phyloP scores from a whole-genome alignment of 2,888 invertebrate genomes.

The Epinotia nisella region DNA sequence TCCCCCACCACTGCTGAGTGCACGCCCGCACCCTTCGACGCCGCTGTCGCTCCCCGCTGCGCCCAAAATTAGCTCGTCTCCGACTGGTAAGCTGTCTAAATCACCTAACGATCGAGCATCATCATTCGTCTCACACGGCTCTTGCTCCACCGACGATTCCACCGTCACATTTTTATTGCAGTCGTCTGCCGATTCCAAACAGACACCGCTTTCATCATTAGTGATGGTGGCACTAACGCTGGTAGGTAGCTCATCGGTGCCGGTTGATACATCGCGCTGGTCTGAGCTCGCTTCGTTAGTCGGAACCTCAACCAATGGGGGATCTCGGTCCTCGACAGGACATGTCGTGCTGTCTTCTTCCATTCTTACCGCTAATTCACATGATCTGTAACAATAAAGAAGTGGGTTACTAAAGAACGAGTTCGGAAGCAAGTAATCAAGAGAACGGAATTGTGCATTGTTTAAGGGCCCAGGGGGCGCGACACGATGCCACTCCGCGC shows the following conservation, averaged over 20 bases:
- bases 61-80: slow-evolving; percentile 72
- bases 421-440: slow-evolving; percentile 59
- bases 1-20: slow-evolving; percentile 87
- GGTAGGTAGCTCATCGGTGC: slow-evolving; percentile 52
- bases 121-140: slow-evolving; percentile 70
- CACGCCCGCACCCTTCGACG: slow-evolving; percentile 89
- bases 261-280: slow-evolving; percentile 52
- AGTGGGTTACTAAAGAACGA: slow-evolving; percentile 39
- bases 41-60: slow-evolving; percentile 93
- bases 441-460: slow-evolving; percentile 65
- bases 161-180: slow-evolving; percentile 54
- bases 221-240: slow-evolving; percentile 56
- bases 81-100: slow-evolving; percentile 76
- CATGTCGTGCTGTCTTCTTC: slow-evolving; percentile 66
- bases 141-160: slow-evolving; percentile 64
- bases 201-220: slow-evolving; percentile 63
- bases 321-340: slow-evolving; percentile 56
- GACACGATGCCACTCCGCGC: slow-evolving; percentile 55
- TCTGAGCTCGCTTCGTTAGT: slow-evolving; percentile 55
- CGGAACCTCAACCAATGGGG: slow-evolving; percentile 56
- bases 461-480: slow-evolving; percentile 59
- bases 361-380: slow-evolving; percentile 71
- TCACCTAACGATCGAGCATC: slow-evolving; percentile 77
- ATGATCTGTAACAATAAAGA: slow-evolving; percentile 79
- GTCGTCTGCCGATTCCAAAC: slow-evolving; percentile 58